Base-by-base conservation (phyloP, 2,888 invertebrate genomes). In the Candidula unifasciata region DNA sequence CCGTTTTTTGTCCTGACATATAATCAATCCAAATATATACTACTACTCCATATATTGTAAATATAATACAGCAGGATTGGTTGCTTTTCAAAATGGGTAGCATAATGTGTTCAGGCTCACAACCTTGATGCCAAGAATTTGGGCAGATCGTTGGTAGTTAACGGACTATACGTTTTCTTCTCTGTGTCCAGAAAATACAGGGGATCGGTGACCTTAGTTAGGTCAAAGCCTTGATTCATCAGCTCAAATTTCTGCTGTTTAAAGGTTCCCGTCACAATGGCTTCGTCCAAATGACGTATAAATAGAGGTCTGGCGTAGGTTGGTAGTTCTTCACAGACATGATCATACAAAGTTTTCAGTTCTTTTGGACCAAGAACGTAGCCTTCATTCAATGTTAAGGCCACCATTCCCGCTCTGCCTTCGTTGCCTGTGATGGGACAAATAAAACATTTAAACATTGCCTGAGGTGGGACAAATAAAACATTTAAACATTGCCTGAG, bases 331-430 rank as follows among this genome's bases (percentile, higher is more conserved):
- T 88, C 85, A 33, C 87, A 79, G 69, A 88, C 88, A n/a, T 88
- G 86, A 3, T 82, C 52, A 84, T 89, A 91, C 3, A 89, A 35
- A 24, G 86, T 54, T 30, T 83, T 66, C 33, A 89, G 80, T 21
- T 86, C 79, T 27, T 82, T 80, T 3, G 60, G 24, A 24, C 87
- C 86, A 13, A 88, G 69, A 8, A 33, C 68, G 3, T 60, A 60
- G 24, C 86, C 88, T 30, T 86, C 74, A 54, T 87, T 87, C 21
- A 91, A 79, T 24, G 87, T 87, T 21, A 91, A 79, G 13, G 91
- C 89, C 1, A 89, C 91, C 92, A 92, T 92, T 16, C 92, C 92
- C 27, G 91, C 90, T 68, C 87, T 85, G 3, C 89, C 89, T 74
- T 90, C 89, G 77, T 84, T 83, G 57, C 88, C 89, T 89, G 52